Percentiles rank a stretch among this genome's conserved stretches.
Evolutionary conservation across 2,797 vertebrate species (phyloP).

Genomic region (Coregonus sp.): DNA sequence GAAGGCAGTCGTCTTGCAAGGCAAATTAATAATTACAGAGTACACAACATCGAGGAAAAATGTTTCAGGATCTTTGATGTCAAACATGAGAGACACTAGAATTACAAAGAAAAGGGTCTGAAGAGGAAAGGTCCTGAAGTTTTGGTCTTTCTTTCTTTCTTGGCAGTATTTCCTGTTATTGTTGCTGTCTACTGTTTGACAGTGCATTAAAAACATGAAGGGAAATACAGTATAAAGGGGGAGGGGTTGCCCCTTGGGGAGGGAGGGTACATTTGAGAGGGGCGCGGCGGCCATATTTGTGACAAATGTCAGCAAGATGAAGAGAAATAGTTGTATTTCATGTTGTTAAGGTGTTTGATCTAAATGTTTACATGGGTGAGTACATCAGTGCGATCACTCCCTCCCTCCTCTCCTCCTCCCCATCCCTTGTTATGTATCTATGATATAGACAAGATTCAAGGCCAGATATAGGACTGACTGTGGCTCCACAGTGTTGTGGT

Average conservation of each 20-base stretch:
- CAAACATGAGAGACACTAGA: slow-evolving; percentile 80
- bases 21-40: slow-evolving; percentile 83
- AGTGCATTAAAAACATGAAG: slow-evolving; percentile 66
- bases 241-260: slow-evolving; percentile 44
- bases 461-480: slow-evolving; percentile 57
- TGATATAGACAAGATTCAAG: slow-evolving; percentile 55
- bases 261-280: slow-evolving; percentile 48
- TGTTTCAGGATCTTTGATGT: slow-evolving; percentile 81
- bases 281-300: slow-evolving; percentile 51
- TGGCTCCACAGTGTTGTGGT: slow-evolving; percentile 36
- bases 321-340: slow-evolving; percentile 55
- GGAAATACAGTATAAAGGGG: slow-evolving; percentile 54
- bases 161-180: slow-evolving; percentile 73
- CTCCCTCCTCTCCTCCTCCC: not conserved
- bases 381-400: slow-evolving; percentile 35
- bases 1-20: slow-evolving; percentile 74
- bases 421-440: slow-evolving; percentile 42
- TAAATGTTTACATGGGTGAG: slow-evolving; percentile 55
- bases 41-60: slow-evolving; percentile 78
- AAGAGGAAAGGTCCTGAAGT: slow-evolving; percentile 72
- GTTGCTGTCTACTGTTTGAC: slow-evolving; percentile 67
- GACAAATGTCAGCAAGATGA: slow-evolving; percentile 50
- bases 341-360: slow-evolving; percentile 47
- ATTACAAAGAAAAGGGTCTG: slow-evolving; percentile 75
- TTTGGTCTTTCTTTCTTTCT: slow-evolving; percentile 50